Base-by-base conservation (phyloP, 2,888 invertebrate genomes). In the Muscina levida region DNA sequence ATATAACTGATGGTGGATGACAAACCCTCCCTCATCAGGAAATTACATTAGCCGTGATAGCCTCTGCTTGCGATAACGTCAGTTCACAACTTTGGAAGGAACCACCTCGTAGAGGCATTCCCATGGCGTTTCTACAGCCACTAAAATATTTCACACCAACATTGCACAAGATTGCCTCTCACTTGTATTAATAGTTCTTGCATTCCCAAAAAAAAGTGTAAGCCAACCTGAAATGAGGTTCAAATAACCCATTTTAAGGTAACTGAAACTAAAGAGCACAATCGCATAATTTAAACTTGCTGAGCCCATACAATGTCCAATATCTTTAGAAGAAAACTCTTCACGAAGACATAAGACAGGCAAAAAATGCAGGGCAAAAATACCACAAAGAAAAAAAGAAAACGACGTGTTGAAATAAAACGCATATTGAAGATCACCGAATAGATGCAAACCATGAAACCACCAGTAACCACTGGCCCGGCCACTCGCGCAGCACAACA, bases 161-260 rank as follows among this genome's bases (percentile, higher is more conserved):
- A n/a, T n/a, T n/a, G n/a, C n/a, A n/a, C n/a, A n/a, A n/a, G n/a
- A n/a, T n/a, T n/a, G n/a, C n/a, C n/a, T n/a, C n/a, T n/a, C n/a
- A n/a, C n/a, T n/a, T n/a, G n/a, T n/a, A n/a, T n/a, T n/a, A n/a
- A n/a, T n/a, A n/a, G n/a, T 37, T 37, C 4, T 10, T 37, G 37
- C 37, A 37, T 37, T 37, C 37, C 37, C 37, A 37, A 37, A n/a
- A 46, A 46, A 65, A 65, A 4, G 5, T 15, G 22, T 11, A 53
- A 24, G 24, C 53, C 19, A 46, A 46, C 42, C 10, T 46, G 65
- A 65, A 46, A 65, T 65, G 46, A 65, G 65, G 46, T 65, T 65
- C 65, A 65, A 65, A 65, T 65, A 65, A 65, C 46, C 65, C 46
- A 65, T 65, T 46, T 46, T 46, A 44, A n/a, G 17, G 15, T 39